These are phyloP conservation scores for Felis catus DNA, from an alignment of 2,113 vertebrate species.

Conservation along the genomic window DNA sequence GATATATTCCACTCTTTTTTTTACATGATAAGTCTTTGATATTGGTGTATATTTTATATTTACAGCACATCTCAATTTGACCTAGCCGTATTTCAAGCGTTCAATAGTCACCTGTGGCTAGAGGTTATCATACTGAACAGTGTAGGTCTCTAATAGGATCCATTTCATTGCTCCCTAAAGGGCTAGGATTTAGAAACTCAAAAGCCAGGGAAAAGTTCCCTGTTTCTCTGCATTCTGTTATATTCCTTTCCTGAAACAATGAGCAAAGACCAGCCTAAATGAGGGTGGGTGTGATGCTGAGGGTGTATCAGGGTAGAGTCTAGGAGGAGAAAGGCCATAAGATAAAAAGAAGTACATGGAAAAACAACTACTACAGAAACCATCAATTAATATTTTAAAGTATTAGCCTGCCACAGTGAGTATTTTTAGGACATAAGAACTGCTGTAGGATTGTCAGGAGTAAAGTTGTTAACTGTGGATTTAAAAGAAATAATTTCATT, in stretches of 20 bases:
- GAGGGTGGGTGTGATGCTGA: background rate
- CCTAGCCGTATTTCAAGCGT: background rate
- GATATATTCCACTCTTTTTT: background rate
- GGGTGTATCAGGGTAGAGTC: background rate
- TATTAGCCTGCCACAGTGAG: background rate
- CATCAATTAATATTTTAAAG: conserved; percentile 26
- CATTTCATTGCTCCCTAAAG: conserved; percentile 7
- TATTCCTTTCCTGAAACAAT: conserved; percentile 25
- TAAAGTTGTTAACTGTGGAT: conserved; percentile 6
- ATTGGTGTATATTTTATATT: conserved; percentile 23
- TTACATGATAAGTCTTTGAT: background rate
- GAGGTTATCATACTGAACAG: background rate
- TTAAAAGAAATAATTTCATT: conserved; percentile 40
- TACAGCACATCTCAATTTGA: background rate
- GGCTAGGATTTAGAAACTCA: conserved; percentile 5
- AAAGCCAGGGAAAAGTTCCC: background rate
- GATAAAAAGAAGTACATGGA: conserved; percentile 37
- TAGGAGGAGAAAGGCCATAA: background rate
- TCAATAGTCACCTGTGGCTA: background rate
- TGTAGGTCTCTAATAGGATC: background rate
- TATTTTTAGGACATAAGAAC: conserved; percentile 24
- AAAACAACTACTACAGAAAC: background rate
- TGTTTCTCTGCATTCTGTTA: conserved; percentile 22
- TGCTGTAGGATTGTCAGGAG: background rate
- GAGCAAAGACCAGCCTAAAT: background rate